phyloP scores from a whole-genome alignment of 2,797 vertebrate genomes.

The Tragelaphus eurycerus region DNA sequence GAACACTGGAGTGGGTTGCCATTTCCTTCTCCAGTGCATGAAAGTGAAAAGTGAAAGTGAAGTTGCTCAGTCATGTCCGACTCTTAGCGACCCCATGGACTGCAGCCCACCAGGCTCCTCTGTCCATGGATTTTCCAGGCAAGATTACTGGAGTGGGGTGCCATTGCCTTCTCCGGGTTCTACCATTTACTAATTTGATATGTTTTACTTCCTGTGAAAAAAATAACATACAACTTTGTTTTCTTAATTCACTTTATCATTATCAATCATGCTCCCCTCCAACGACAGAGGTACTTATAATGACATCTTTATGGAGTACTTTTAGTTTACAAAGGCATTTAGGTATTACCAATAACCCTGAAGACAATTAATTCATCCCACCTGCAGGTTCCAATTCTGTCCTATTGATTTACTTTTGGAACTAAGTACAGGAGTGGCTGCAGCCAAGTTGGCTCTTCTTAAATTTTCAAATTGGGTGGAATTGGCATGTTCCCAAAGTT shows the following conservation, averaged over 20 bases:
- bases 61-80: too few species aligned
- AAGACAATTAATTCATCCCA: slow-evolving; percentile 42
- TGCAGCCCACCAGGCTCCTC: too few species aligned
- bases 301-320: slow-evolving; percentile 48
- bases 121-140: too few species aligned
- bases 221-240: neutral
- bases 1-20: too few species aligned
- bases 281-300: slow-evolving; percentile 4
- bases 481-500: neutral
- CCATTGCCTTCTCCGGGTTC: too few species aligned
- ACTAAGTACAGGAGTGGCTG: slow-evolving; percentile 19
- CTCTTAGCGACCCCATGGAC: too few species aligned
- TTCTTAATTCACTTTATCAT: slow-evolving; percentile 37
- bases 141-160: too few species aligned
- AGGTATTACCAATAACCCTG: slow-evolving; percentile 2
- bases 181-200: slow-evolving; percentile 3
- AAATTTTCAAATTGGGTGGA: neutral
- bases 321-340: slow-evolving; percentile 47
- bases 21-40: too few species aligned
- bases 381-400: slow-evolving; percentile 33
- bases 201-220: slow-evolving; percentile 1
- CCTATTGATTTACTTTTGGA: slow-evolving; percentile 11
- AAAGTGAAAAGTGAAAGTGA: too few species aligned
- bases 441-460: neutral
- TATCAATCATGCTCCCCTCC: slow-evolving; percentile 2